These are phyloP conservation scores for Aromia moschata DNA, from an alignment of 2,888 invertebrate genomes.

Conservation along the genomic window DNA sequence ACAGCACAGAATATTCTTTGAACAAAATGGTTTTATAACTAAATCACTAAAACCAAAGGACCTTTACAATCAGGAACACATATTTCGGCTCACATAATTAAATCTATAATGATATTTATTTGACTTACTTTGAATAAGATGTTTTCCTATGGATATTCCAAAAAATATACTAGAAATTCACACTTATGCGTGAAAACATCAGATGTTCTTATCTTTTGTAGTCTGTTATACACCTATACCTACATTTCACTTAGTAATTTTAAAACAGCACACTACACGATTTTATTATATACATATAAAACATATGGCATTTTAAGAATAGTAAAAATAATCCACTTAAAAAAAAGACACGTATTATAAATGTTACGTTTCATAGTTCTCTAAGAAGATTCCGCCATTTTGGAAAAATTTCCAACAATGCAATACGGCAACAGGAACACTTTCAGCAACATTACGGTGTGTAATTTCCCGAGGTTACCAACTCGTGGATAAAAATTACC, in stretches of 20 bases:
- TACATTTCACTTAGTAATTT: constrained; percentile 47
- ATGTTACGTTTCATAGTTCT: constrained; percentile 56
- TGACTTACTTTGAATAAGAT: constrained; percentile 38
- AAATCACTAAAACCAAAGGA: too few relatives aligned
- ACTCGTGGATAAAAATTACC: too few relatives aligned
- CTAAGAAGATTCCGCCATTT: constrained; percentile 58
- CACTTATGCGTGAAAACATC: constrained; percentile 48
- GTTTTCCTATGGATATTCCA: constrained; percentile 31
- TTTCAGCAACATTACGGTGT: background rate
- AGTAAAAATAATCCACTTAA: constrained; percentile 35
- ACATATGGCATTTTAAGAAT: constrained; percentile 26
- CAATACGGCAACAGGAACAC: constrained; percentile 38
- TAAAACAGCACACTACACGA: constrained; percentile 36
- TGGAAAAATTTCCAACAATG: constrained; percentile 61
- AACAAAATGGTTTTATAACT: too few relatives aligned
- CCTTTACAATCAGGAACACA: too few relatives aligned
- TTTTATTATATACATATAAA: constrained; percentile 29
- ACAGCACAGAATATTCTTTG: too few relatives aligned
- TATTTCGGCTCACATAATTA: background rate
- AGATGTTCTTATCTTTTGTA: constrained; percentile 50
- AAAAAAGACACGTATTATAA: constrained; percentile 54
- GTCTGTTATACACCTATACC: constrained; percentile 47
- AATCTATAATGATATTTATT: constrained; percentile 9
- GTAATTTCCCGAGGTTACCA: too few relatives aligned
- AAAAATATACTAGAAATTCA: constrained; percentile 30